A percentile compares a stretch with the other conserved stretches of the same genome.
These are phyloP conservation scores for Donacobius atricapilla DNA, from an alignment of 2,113 vertebrate species.

Conservation along the genomic window DNA sequence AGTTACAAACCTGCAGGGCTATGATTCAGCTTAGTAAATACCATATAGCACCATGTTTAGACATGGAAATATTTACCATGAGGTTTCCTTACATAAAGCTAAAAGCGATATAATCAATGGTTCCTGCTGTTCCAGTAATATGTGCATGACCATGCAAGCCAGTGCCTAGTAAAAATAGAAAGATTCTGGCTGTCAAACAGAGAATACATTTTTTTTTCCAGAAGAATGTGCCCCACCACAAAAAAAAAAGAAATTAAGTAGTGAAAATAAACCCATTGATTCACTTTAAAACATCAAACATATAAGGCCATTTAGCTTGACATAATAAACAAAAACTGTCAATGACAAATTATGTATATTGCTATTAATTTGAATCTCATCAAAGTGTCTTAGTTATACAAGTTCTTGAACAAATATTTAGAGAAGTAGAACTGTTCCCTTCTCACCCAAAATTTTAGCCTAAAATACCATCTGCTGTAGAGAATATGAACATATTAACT, in stretches of 20 bases:
- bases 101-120: background rate
- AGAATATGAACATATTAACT: background rate
- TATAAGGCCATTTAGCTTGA: background rate
- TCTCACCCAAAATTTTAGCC: background rate
- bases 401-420: background rate
- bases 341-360: background rate
- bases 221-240: background rate
- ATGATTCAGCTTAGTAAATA: background rate
- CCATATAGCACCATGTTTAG: background rate
- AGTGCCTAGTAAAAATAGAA: background rate
- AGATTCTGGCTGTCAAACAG: background rate
- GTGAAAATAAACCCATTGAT: background rate
- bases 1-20: background rate
- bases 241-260: background rate
- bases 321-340: background rate
- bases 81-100: background rate
- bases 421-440: background rate
- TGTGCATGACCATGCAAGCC: accelerated
- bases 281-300: background rate
- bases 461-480: background rate
- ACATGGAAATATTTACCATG: background rate
- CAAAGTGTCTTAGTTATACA: background rate
- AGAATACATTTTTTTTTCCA: background rate
- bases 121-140: background rate
- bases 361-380: background rate